Conservation (phyloP, 2,113 vertebrate species). For the Butorides virescens region DNA sequence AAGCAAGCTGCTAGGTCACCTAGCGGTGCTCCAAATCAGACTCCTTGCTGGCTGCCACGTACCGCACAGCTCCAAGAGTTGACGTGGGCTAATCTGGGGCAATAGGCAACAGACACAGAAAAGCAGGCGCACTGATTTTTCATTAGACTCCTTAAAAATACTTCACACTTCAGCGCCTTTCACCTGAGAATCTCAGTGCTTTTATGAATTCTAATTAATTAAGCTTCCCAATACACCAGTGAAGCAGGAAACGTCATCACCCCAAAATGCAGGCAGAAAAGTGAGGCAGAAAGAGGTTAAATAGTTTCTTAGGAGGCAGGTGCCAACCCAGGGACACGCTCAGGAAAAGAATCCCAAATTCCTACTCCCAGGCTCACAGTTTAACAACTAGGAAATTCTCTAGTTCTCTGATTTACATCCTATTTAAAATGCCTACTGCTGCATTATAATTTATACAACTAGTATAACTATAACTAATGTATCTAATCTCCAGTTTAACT, state of each 20-base stretch:
- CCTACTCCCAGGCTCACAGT: background rate
- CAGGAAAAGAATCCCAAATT: conserved; percentile 5
- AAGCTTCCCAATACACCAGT: conserved; percentile 25
- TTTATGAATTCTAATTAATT: conserved; percentile 49
- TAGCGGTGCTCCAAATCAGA: background rate
- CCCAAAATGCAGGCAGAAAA: background rate
- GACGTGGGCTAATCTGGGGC: background rate
- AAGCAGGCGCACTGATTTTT: background rate
- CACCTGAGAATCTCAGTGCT: background rate
- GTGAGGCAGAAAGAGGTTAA: conserved; percentile 26
- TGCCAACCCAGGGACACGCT: background rate
- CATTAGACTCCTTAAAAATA: conserved; percentile 22
- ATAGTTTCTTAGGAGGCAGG: background rate
- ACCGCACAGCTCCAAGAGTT: background rate
- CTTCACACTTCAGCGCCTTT: conserved; percentile 29
- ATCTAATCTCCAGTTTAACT: conserved; percentile 66
- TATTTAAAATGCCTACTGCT: conserved; percentile 41
- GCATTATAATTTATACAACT: conserved; percentile 54
- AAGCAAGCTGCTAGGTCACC: background rate
- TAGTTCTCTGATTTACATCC: conserved; percentile 44
- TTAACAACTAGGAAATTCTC: conserved; percentile 30
- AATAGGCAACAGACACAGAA: background rate
- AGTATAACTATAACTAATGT: conserved; percentile 66
- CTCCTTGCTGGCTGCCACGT: background rate
- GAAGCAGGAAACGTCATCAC: conserved; percentile 19